Base-by-base conservation (phyloP, 1,140 invertebrate genomes). In the Ylistrum balloti region DNA sequence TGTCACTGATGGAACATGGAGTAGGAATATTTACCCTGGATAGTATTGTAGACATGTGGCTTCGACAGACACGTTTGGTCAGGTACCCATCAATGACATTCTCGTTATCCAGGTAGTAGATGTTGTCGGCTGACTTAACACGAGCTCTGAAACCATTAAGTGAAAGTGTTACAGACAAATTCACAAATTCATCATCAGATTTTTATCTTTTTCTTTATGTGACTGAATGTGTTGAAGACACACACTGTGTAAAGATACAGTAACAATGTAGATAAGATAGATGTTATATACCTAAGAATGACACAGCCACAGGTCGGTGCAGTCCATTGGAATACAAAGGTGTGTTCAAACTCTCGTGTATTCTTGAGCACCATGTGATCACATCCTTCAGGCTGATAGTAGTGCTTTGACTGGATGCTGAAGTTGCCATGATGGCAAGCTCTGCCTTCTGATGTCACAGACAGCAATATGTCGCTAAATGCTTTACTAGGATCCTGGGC, bases 301-400 rank as follows among this genome's bases (percentile, higher is more conserved):
- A 93, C 86, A 85, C 93, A 93, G 86, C 93, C 93, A 90, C 93
- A 93, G 13, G 33, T 28, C 33, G 93, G 93, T 13, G 93, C 89
- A 33, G 56, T 89, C 93, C 93, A 93, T 22, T 88, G 91, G 38
- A 93, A 92, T 20, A 34, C 17, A 87, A 92, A 90, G 1, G 33
- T 87, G 74, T 88, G 90, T 48, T 86, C 90, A 22, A 85, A 88
- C 45, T 89, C 56, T 89, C 41, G 91, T 87, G 85, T 92, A 45
- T 91, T 91, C 88, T 88, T 92, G 88, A 86, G 86, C 28, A 93
- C 92, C 86, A 93, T 90, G 20, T 90, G 86, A 41, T 91, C 86
- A 86, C 93, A 93, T 85, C 88, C 89, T 34, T 90, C 13, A 2
- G 93, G 93, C 32, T 91, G 91, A 11, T 90, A 87, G 41, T 90